Conservation (phyloP, 2,797 vertebrate species). For the Sciurus vulgaris region DNA sequence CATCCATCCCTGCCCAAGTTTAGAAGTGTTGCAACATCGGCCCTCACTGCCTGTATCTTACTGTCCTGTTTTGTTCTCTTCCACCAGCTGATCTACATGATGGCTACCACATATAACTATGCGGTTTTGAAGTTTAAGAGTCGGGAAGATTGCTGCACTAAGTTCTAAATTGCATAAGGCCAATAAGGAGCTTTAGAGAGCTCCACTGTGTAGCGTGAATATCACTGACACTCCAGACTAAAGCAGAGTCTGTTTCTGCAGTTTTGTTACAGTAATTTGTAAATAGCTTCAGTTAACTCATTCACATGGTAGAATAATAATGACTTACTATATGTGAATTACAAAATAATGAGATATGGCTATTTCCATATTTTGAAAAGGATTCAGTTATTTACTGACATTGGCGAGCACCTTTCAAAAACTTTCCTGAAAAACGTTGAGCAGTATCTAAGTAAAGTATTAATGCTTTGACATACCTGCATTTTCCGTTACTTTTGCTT, state of each 20-base stretch:
- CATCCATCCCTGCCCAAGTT: conserved; percentile 55
- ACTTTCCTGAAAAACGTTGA: conserved; percentile 75
- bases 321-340: conserved; percentile 87
- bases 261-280: conserved; percentile 93
- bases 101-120: conserved; percentile 99
- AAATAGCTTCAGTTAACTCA: conserved; percentile 94
- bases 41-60: conserved; percentile 88
- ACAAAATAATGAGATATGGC: conserved; percentile 88
- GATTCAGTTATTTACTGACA: conserved; percentile 86
- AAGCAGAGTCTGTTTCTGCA: conserved; percentile 90
- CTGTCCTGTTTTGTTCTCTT: conserved; percentile 93
- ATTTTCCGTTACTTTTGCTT: conserved; percentile 76
- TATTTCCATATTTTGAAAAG: conserved; percentile 85
- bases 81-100: conserved; percentile 99
- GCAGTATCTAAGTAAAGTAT: conserved; percentile 82
- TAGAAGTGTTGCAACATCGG: conserved; percentile 81
- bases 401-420: conserved; percentile 80
- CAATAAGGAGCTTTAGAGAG: conserved; percentile 88
- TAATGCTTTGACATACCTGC: conserved; percentile 79
- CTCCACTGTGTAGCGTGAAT: conserved; percentile 91
- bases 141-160: conserved; percentile 99
- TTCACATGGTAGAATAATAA: conserved; percentile 90
- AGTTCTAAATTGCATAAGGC: conserved; percentile 95
- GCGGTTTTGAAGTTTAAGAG: conserved; percentile 99
- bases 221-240: conserved; percentile 94